phyloP scores from a whole-genome alignment of 2,888 invertebrate genomes.

The Agriopis aurantiaria region DNA sequence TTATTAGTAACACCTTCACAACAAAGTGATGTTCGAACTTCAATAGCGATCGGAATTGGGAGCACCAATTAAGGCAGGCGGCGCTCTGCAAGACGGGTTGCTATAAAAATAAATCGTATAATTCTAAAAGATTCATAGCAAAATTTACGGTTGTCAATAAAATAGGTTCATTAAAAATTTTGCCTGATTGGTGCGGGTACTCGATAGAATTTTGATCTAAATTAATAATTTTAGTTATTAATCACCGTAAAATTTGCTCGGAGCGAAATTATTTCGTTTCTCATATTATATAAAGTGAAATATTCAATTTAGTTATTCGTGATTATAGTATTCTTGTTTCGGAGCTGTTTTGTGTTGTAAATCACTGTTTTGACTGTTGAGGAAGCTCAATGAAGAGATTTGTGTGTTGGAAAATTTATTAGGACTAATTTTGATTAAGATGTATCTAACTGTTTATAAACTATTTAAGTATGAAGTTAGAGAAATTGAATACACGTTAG shows the following conservation, averaged over 20 bases:
- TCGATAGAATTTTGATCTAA: constrained; percentile 63
- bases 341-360: constrained; percentile 42
- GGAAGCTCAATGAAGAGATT: constrained; percentile 52
- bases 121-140: constrained; percentile 62
- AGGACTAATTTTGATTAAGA: constrained; percentile 53
- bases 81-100: constrained; percentile 53
- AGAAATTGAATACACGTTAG: background rate
- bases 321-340: constrained; percentile 44
- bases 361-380: constrained; percentile 49
- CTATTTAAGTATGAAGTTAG: constrained; percentile 31
- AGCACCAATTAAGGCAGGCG: constrained; percentile 61
- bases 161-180: constrained; percentile 71
- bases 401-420: constrained; percentile 51
- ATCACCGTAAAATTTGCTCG: constrained; percentile 61
- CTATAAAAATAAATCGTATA: constrained; percentile 71
- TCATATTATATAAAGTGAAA: constrained; percentile 52
- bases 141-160: constrained; percentile 76
- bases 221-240: constrained; percentile 56
- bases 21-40: constrained; percentile 52
- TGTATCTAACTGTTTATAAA: constrained; percentile 46
- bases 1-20: constrained; percentile 55
- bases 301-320: constrained; percentile 53
- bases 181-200: constrained; percentile 63
- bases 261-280: constrained; percentile 48
- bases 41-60: constrained; percentile 53